Evolutionary conservation across 2,888 invertebrate genomes (phyloP), one percentile per base, ranked within the genome.

Genomic region (Maniola hyperantus): DNA sequence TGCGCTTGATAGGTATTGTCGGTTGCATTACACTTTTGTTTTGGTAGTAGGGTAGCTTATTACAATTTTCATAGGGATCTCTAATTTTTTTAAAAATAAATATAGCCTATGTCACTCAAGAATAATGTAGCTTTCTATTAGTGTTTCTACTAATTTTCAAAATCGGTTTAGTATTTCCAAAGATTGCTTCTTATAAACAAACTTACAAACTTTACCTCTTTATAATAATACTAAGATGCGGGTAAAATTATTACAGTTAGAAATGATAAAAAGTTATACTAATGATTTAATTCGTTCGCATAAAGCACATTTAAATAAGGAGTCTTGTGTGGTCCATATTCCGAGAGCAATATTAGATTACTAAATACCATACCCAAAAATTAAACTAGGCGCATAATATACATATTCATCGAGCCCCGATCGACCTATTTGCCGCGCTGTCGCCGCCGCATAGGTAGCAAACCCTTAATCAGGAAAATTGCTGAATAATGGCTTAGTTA

Each of bases 381-480:
- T 81, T 79, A 78, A 81, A 82, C 82, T 83, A 72, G 72, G 72
- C 71, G 73, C 79, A 85, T 87, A 46, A n/a, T 46, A 54, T 54
- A 84, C 85, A 88, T 87, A 87, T 89, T 87, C 85, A 90, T 87
- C 79, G 84, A 77, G 73, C 72, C 76, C 79, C 80, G 81, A 83
- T 84, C 81, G 82, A 77, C 82, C 87, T 85, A 89, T 90, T 89
- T 88, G 83, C 87, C 86, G 82, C 82, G 79, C 83, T 84, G 84
- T 84, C 85, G 84, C 85, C 82, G 74, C 77, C 80, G 79, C 77
- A 81, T 75, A 76, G 79, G 77, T 78, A 72, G 68, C 76, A 78
- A 51, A 82, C 83, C 82, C 83, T 85, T 88, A 88, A 87, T 86
- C 85, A 84, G 81, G 81, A 80, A 86, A 86, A 89, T 87, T 84